These are phyloP conservation scores for Noturus placidus DNA, from an alignment of 2,113 vertebrate genomes.

Conservation along the genomic window DNA sequence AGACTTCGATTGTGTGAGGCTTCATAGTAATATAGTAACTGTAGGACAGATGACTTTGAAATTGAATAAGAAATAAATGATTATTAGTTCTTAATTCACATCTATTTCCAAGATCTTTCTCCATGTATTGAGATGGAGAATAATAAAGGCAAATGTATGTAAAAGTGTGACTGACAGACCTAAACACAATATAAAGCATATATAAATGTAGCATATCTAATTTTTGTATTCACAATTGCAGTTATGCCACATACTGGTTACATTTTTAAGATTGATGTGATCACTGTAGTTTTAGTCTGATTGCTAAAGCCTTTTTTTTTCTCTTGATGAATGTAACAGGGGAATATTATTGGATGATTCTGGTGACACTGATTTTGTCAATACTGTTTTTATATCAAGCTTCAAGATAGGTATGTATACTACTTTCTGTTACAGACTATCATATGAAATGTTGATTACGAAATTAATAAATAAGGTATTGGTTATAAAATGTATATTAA, in stretches of 20 bases:
- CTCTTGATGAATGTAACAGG: slow-evolving; percentile 51
- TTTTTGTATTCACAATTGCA: neutral
- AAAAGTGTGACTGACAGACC: neutral
- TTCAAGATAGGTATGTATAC: slow-evolving; percentile 54
- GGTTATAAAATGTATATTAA: neutral
- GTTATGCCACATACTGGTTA: neutral
- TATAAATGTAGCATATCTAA: neutral
- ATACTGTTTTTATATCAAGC: slow-evolving; percentile 70
- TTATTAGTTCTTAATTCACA: neutral
- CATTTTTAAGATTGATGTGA: neutral
- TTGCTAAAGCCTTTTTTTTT: neutral
- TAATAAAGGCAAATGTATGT: neutral
- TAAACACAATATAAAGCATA: neutral
- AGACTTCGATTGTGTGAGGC: neutral
- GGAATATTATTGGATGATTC: slow-evolving; percentile 64
- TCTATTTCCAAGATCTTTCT: neutral
- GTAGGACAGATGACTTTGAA: neutral
- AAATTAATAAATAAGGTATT: neutral
- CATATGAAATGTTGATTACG: neutral
- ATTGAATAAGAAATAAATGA: neutral
- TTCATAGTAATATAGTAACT: neutral
- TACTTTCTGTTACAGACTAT: neutral
- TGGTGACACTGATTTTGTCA: slow-evolving; percentile 66
- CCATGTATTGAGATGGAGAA: neutral
- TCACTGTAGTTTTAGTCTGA: neutral